Evolutionary conservation across 1,140 invertebrate species (phyloP).

Genomic region (Mactra quadrangularis): DNA sequence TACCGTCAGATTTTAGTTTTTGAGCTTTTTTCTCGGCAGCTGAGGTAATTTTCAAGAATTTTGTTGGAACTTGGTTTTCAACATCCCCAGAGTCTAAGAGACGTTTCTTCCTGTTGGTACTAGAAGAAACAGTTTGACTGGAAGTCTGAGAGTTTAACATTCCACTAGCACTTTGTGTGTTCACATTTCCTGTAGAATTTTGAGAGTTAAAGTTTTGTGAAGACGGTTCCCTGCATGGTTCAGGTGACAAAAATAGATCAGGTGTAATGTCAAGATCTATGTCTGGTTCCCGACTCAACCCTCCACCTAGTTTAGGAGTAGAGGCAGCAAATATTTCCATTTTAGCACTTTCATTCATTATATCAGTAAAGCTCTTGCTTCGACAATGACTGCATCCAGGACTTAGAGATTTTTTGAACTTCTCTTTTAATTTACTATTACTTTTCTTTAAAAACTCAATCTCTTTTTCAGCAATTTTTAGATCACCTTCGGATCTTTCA

Average conservation of each 20-base stretch:
- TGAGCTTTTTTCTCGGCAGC: slow-evolving; percentile 42
- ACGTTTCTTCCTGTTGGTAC: too few relatives aligned
- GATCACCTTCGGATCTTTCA: slow-evolving; percentile 50
- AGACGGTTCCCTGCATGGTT: neutral
- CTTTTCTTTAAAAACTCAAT: slow-evolving; percentile 50
- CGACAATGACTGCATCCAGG: neutral
- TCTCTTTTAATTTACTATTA: slow-evolving; percentile 35
- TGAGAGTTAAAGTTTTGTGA: neutral
- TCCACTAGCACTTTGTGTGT: too few relatives aligned
- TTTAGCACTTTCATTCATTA: slow-evolving; percentile 40
- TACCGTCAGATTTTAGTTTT: slow-evolving; percentile 50
- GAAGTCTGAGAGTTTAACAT: neutral
- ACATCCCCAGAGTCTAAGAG: slow-evolving; percentile 5
- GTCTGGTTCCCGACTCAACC: too few relatives aligned
- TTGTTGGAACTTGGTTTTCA: slow-evolving; percentile 28
- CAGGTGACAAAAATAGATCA: slow-evolving; percentile 41
- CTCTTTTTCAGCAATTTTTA: slow-evolving; percentile 53
- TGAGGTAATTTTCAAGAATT: slow-evolving; percentile 51
- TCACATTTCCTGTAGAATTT: too few relatives aligned
- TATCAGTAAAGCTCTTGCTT: slow-evolving; percentile 42
- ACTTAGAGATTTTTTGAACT: neutral
- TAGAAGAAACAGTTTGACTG: too few relatives aligned
- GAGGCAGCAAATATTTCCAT: slow-evolving; percentile 40
- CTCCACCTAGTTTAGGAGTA: slow-evolving; percentile 48
- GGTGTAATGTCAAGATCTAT: slow-evolving; percentile 31